Evolutionary conservation across 2,113 vertebrate genomes (phyloP), one percentile per base, ranked within the genome.

Genomic region (Cyanoliseus patagonus): DNA sequence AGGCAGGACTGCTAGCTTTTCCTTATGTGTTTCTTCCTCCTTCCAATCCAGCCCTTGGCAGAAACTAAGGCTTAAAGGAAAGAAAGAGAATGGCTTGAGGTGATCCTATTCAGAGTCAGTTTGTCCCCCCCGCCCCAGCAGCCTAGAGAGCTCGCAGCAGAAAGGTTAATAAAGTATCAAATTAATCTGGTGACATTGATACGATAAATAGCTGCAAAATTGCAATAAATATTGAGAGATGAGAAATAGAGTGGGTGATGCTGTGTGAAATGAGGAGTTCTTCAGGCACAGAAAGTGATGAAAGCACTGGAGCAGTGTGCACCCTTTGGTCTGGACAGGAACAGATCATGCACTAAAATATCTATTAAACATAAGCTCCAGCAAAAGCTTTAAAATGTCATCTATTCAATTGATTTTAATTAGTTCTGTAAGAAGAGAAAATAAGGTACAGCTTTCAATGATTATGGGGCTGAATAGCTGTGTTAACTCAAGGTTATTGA

Each of bases 21-120:
- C 75, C 91, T 77, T 86, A 75, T 88, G 74, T 72, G 39, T 83
- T 94, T 78, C 74, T 79, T 95, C 84, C 47, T 95, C 31, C 46
- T 93, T 74, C 44, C 55, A 55, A 31, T 64, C 35, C 42, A 72
- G 62, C 14, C 52, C 44, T 92, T 91, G 66, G 52, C 90, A 92
- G 90, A 95, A 94, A 76, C 10, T 61, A 75, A 64, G 52, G 39
- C 70, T 87, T 78, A 82, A 84, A 75, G 41, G 27, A 90, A 83
- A 44, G 68, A 85, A 75, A 27, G 4, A 39, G 33, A 84, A 89
- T 39, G 33, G 39, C 15, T 82, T 78, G 76, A 63, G 39, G 27
- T 6, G 5, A 59, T 81, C 46, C 64, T 63, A 3, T 51, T 94
- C 53, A 49, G 30, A 73, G 31, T 37, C 8, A 27, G 5, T 70